Evolutionary conservation across 2,888 invertebrate species (phyloP), one percentile per base, ranked within the genome.

Genomic region (Escarpia spicata): DNA sequence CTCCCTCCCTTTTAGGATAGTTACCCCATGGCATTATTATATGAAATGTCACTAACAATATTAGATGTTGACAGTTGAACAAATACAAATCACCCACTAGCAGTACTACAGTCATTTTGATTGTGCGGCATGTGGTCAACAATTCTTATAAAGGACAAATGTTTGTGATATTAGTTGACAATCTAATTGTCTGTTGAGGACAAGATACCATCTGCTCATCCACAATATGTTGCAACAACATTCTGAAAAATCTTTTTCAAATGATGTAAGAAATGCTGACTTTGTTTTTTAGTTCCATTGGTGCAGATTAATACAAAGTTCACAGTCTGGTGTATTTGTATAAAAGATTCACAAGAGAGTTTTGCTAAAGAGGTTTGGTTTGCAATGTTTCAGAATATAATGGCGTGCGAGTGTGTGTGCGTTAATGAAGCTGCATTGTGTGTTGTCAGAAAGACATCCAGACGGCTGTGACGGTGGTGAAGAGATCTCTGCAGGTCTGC

Each of bases 401-500:
- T 6, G 19, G 26, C 26, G 6, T n/a, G 6, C 75, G 6, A 6
- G 26, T 26, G 26, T 26, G 15, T 52, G 52, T 52, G 52, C 1
- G 75, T 75, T 75, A 75, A 75, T 75, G 75, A 75, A 75, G 75
- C 26, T 26, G 26, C 19, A 26, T 75, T 15, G 19, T 19, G 75
- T 19, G 75, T n/a, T 75, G 75, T 96, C 97, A 97, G 97, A 94
- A 97, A 93, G 98, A 98, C 95, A 98, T 99, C 93, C 97, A 97
- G 94, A 97, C 97, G 93, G 98, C 99, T 0, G 97, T 98, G 0
- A 97, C 97, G 45, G 97, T 98, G 19, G 97, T 99, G 92, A 98
- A 98, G 96, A 97, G 97, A 92, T 98, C 98, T 93, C 97, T 98
- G 92, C 97, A 97, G n/a, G 97, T 99, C 0, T 99, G 99, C 96